These are phyloP conservation scores for Panagrolaimus sp. DNA, from an alignment of 1,140 invertebrate genomes.

Conservation along the genomic window DNA sequence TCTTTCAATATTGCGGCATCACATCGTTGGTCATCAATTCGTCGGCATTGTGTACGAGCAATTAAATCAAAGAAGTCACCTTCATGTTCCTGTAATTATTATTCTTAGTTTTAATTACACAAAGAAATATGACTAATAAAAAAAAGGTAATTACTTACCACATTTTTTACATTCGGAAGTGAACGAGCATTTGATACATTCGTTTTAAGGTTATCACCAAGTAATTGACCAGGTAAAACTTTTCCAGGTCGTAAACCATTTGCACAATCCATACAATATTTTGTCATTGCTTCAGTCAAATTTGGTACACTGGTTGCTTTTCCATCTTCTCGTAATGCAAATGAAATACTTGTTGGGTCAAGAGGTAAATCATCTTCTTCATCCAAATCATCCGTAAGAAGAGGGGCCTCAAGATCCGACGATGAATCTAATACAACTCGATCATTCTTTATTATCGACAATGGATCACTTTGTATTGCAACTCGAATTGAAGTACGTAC, in stretches of 20 bases:
- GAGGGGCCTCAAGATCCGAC: neutral
- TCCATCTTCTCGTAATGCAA: neutral
- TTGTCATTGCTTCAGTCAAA: conserved; percentile 7
- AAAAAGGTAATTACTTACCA: neutral
- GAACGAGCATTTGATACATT: neutral
- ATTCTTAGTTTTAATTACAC: too few relatives aligned
- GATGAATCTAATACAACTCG: neutral
- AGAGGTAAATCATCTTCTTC: neutral
- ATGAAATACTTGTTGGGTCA: neutral
- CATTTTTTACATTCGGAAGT: neutral
- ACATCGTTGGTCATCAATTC: conserved; percentile 2
- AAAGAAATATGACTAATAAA: neutral
- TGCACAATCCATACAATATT: conserved; percentile 1
- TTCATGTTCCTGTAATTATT: neutral
- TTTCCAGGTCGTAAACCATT: neutral
- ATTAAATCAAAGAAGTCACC: neutral
- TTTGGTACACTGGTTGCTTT: neutral
- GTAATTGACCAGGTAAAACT: neutral
- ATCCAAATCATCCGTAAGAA: neutral
- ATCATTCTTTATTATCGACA: too few relatives aligned
- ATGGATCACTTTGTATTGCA: too few relatives aligned
- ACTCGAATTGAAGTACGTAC: too few relatives aligned
- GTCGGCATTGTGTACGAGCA: neutral
- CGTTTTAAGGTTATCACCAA: neutral
- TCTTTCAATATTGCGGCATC: neutral